Conservation (phyloP, 2,888 invertebrate species). For the Caenorhabditis wallacei region DNA sequence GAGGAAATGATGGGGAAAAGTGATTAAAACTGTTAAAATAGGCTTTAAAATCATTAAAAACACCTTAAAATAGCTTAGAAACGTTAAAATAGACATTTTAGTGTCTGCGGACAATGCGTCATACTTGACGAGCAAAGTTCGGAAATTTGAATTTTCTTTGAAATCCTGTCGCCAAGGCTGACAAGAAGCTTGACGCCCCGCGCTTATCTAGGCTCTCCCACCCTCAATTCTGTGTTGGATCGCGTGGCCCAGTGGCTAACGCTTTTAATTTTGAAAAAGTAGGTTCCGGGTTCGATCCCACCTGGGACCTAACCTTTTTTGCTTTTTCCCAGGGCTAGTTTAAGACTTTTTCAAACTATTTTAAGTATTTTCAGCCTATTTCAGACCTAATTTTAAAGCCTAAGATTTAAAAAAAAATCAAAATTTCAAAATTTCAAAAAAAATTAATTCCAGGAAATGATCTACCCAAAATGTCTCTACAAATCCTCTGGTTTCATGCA, state of each 20-base stretch:
- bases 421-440: too few species aligned
- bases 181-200: too few species aligned
- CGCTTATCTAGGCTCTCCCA: too few species aligned
- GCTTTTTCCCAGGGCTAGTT: not conserved
- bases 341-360: not conserved
- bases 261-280: not conserved
- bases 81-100: not conserved
- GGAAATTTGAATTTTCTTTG: too few species aligned
- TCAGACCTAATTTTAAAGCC: too few species aligned
- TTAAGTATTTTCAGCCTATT: too few species aligned
- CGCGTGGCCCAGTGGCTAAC: not conserved
- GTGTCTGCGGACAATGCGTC: too few species aligned
- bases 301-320: not conserved
- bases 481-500: conserved; percentile 50
- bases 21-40: not conserved
- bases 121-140: too few species aligned
- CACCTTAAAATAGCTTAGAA: not conserved
- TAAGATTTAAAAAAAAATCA: too few species aligned
- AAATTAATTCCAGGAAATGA: conserved; percentile 71
- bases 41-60: not conserved
- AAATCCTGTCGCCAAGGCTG: too few species aligned
- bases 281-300: not conserved
- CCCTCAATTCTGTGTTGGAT: not conserved
- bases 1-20: too few species aligned
- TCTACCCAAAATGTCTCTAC: conserved; percentile 80